Percentiles rank a stretch among this genome's conserved stretches.
Conservation (phyloP, 2,797 vertebrate genomes). For the Jordanella pulchra region DNA sequence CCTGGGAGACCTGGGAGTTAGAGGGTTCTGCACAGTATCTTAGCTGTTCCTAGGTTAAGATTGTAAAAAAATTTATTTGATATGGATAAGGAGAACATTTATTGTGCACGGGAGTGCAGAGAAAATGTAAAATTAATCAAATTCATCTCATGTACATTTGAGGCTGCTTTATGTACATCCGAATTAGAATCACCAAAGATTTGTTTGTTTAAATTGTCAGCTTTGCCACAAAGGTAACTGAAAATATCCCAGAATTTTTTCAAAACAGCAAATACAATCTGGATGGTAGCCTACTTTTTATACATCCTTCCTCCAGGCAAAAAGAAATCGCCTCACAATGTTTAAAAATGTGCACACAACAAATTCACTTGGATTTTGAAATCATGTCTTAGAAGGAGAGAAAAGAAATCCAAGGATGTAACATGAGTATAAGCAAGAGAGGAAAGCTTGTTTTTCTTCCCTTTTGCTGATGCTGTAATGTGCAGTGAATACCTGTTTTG, state of each 20-base stretch:
- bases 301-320: conserved; percentile 48
- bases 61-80: conserved; percentile 38
- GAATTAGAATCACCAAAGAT: conserved; percentile 64
- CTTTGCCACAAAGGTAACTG: conserved; percentile 50
- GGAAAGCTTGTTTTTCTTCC: conserved; percentile 16
- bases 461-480: conserved; percentile 45
- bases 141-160: conserved; percentile 51
- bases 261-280: conserved; percentile 33
- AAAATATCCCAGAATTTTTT: conserved; percentile 57
- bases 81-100: conserved; percentile 38
- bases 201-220: conserved; percentile 38
- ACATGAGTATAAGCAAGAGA: conserved; percentile 46
- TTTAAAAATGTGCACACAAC: conserved; percentile 54
- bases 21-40: no score
- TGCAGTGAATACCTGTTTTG: conserved; percentile 43
- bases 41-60: no score
- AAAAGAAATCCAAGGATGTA: conserved; percentile 38
- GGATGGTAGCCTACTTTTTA: conserved; percentile 53
- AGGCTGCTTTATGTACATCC: conserved; percentile 38
- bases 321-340: conserved; percentile 55
- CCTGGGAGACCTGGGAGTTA: no score
- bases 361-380: conserved; percentile 64
- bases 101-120: not conserved
- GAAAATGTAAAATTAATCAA: conserved; percentile 34
- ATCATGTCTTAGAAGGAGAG: conserved; percentile 39